Percentiles rank a stretch among this genome's conserved stretches.
Evolutionary conservation across 2,888 invertebrate species (phyloP).

Genomic region (Pyrrhosoma nymphula): DNA sequence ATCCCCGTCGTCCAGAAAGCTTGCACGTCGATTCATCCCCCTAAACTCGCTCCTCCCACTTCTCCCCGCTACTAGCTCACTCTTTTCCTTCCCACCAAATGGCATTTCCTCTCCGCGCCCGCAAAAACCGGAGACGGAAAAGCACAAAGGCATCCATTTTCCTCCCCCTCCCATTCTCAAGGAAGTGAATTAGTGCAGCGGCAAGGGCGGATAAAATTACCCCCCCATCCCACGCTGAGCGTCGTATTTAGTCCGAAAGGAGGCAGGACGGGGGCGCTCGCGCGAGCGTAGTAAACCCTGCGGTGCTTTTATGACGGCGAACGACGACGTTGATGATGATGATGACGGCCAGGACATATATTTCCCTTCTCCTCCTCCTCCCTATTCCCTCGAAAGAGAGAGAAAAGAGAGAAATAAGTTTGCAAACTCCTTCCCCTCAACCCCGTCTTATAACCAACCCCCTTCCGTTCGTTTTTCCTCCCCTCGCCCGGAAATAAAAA

Average conservation of each 20-base stretch:
- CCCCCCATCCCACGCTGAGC: not conserved
- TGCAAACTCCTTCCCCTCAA: not conserved
- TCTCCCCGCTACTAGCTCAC: not conserved
- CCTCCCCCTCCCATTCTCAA: not conserved
- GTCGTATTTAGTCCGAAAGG: not conserved
- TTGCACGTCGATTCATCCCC: not conserved
- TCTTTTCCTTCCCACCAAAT: not conserved
- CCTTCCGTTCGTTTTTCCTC: not conserved
- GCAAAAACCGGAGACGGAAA: not conserved
- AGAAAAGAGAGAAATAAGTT: not conserved
- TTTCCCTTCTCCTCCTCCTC: not conserved
- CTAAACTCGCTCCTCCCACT: not conserved
- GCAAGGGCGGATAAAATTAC: not conserved
- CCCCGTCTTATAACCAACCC: not conserved
- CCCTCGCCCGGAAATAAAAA: not conserved
- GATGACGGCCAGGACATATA: not conserved
- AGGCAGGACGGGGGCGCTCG: not conserved
- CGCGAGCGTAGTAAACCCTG: not conserved
- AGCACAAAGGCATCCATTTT: not conserved
- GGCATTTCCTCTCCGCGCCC: not conserved
- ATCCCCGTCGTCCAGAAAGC: not conserved
- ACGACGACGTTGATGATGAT: slow-evolving; percentile 9
- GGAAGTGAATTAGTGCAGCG: not conserved
- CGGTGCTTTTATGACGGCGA: not conserved
- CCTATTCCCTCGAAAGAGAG: not conserved